Base-by-base conservation (phyloP, 2,113 vertebrate species). In the Electrona antarctica region DNA sequence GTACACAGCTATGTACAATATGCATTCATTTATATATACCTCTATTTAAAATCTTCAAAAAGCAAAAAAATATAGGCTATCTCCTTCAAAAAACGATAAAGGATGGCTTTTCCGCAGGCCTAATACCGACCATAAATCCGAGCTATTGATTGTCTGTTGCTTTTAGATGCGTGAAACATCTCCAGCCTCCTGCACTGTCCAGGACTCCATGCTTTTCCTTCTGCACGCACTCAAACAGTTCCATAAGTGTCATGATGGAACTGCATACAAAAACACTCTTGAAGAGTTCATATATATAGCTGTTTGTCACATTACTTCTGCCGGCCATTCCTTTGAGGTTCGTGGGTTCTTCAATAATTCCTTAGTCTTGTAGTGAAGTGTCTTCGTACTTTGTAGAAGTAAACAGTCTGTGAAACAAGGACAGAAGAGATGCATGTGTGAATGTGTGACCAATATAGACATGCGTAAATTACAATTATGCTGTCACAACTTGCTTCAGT, bases 1-100 rank as follows among this genome's bases (percentile, higher is more conserved):
- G 77, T 78, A 90, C 81, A 91, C 84, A 85, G 57, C 63, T 90
- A 88, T 90, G 81, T 92, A 92, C 88, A 93, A 85, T 80, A 91
- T 76, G 87, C 74, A 81, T 80, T 86, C 41, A 81, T 86, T 88
- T 79, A 69, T 81, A 51, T 83, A 75, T 62, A 67, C 87, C 65
- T 88, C 90, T 91, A 73, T 81, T 92, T 82, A 92, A 85, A 91
- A 80, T 87, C 86, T 87, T 87, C 76, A n/a, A 13, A 63, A 67
- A 63, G 67, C 68, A 71, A 67, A 76, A 21, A 28, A 60, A 71
- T 46, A 74, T 50, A 85, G 77, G 45, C 50, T 48, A 82, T 68
- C 65, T 84, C 68, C 71, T 84, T 75, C 52, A 60, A n/a, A 48
- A 48, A 15, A 28, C 56, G 48, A 73, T 69, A 78, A 77, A 77